Evolutionary conservation across 2,888 invertebrate genomes (phyloP), one percentile per base, ranked within the genome.

Genomic region (Clitarchus hookeri): DNA sequence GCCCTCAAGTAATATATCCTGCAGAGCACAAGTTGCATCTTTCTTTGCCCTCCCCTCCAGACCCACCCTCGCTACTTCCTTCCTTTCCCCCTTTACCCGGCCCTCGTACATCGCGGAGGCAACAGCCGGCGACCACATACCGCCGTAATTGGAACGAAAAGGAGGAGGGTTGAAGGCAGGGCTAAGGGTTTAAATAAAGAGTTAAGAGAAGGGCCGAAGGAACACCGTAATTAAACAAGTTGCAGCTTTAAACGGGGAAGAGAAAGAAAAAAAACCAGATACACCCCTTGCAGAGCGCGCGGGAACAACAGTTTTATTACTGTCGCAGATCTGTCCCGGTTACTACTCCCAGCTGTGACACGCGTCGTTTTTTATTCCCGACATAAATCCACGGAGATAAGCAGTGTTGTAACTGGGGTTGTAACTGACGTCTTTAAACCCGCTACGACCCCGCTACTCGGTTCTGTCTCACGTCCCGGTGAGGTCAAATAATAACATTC

Each of bases 131-230:
- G n/a, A 65, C 65, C 65, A 23, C 65, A 65, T n/a, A 65, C 65
- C 65, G n/a, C 65, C 65, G 65, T 65, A 65, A 65, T 65, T 65
- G 65, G 65, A 65, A 65, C n/a, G 65, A 65, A 65, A 65, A 65
- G n/a, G 65, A 65, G 65, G 65, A 65, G 65, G 65, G 65, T n/a
- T 6, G n/a, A 65, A n/a, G 65, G 23, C 65, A 23, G 19, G 65
- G 65, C 65, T 65, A 23, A 65, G 65, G 23, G n/a, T n/a, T 65
- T 0, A n/a, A 65, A 65, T 65, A 65, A 65, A 65, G 65, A 23
- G 65, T 23, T 65, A 65, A 65, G n/a, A n/a, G 65, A 65, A 65
- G 65, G n/a, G 12, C 8, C 65, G 12, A 23, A 65, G 65, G n/a
- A 65, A 65, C 65, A 65, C 23, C 2, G 65, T 65, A 65, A 65